Conservation (phyloP, 2,888 invertebrate species). For the Digitonthophagus gazella region DNA sequence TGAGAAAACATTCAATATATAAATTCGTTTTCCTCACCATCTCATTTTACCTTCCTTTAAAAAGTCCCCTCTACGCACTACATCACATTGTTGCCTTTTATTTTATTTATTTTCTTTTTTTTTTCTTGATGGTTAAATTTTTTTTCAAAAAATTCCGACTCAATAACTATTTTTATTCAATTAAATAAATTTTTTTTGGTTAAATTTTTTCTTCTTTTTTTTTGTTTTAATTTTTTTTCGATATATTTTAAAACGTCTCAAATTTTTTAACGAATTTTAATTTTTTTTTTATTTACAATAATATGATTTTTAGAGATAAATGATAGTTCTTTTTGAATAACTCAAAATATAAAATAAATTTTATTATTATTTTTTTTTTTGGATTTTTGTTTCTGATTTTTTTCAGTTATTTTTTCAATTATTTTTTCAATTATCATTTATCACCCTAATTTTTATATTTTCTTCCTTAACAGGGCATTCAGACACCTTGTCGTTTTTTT, state of each 20-base stretch:
- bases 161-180: neutral
- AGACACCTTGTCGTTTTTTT: neutral
- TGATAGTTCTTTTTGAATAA: too few relatives aligned
- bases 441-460: neutral
- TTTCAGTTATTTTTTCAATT: too few relatives aligned
- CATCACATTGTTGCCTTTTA: neutral
- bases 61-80: neutral
- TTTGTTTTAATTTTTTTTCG: neutral
- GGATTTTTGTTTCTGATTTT: too few relatives aligned
- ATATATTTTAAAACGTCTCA: neutral
- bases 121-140: too few relatives aligned
- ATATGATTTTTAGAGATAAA: too few relatives aligned
- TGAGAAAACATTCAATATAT: constrained; percentile 5
- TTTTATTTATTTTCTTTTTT: neutral
- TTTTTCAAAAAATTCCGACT: neutral
- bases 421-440: too few relatives aligned
- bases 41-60: neutral
- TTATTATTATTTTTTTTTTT: too few relatives aligned
- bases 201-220: too few relatives aligned
- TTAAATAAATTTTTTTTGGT: neutral
- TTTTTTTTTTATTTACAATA: neutral
- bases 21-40: constrained; percentile 7
- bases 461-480: neutral
- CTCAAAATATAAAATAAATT: too few relatives aligned
- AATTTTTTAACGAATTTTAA: neutral